phyloP scores from a whole-genome alignment of 2,113 vertebrate genomes.

The Hemicordylus capensis region DNA sequence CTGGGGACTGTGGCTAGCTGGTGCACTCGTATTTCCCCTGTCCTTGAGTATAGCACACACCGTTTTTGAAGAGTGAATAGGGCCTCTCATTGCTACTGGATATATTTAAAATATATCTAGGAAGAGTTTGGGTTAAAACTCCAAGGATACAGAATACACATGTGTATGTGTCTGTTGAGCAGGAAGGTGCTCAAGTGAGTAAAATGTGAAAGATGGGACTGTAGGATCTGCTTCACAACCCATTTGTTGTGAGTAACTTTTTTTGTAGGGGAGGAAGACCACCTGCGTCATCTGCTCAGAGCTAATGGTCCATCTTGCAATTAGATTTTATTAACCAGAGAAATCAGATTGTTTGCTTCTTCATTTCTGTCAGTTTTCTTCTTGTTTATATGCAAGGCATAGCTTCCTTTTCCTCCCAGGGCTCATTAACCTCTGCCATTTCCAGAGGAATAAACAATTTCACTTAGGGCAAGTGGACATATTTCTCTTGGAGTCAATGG shows the following conservation, averaged over 20 bases:
- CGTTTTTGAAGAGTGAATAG: too few relatives aligned
- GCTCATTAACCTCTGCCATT: conserved; percentile 23
- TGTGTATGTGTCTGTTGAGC: too few relatives aligned
- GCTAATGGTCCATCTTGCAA: conserved; percentile 9
- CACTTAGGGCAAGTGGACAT: conserved; percentile 15
- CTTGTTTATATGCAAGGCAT: not conserved
- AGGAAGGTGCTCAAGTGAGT: too few relatives aligned
- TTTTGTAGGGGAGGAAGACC: not conserved
- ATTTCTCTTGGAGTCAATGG: conserved; percentile 9
- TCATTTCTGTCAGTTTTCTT: not conserved
- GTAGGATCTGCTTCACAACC: not conserved
- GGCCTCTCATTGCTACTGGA: too few relatives aligned
- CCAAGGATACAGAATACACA: too few relatives aligned
- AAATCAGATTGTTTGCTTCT: conserved; percentile 8
- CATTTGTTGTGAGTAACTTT: not conserved
- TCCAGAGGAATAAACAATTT: conserved; percentile 23
- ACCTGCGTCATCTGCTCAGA: not conserved
- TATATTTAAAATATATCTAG: too few relatives aligned
- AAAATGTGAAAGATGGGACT: too few relatives aligned
- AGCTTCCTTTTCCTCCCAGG: not conserved
- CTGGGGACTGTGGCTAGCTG: too few relatives aligned
- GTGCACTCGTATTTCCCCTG: too few relatives aligned
- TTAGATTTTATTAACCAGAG: conserved; percentile 27
- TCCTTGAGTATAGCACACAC: too few relatives aligned
- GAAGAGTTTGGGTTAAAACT: too few relatives aligned